Conservation (phyloP, 2,113 vertebrate genomes). For the Emberiza fucata region DNA sequence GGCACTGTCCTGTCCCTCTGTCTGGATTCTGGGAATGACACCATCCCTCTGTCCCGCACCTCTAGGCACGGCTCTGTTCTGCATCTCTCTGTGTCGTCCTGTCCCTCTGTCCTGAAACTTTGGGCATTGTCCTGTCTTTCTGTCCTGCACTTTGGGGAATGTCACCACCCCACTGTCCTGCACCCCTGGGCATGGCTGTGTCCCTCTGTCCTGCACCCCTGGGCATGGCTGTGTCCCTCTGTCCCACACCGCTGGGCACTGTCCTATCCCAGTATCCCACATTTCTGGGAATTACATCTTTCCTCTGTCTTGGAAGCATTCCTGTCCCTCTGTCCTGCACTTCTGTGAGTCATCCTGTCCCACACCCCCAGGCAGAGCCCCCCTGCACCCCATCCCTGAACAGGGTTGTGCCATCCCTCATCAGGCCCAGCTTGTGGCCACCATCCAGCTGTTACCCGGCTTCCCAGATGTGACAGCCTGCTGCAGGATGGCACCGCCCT, state of each 20-base stretch:
- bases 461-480: constrained; percentile 7
- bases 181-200: fast-evolving
- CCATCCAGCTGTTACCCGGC: neutral
- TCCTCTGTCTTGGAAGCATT: neutral
- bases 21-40: neutral
- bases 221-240: neutral
- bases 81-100: neutral
- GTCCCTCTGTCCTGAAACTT: neutral
- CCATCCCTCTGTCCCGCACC: neutral
- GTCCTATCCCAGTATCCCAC: neutral
- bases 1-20: neutral
- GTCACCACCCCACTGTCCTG: neutral
- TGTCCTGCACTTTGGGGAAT: neutral
- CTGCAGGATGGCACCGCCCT: neutral
- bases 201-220: neutral
- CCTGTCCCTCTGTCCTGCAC: neutral
- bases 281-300: neutral
- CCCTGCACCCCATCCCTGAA: neutral
- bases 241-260: neutral
- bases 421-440: neutral
- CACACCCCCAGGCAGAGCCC: neutral
- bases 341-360: neutral
- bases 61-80: neutral
- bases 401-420: neutral
- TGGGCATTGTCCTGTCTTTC: neutral